phyloP scores from a whole-genome alignment of 1,140 invertebrate genomes.

The Aphelinus atriplicis region DNA sequence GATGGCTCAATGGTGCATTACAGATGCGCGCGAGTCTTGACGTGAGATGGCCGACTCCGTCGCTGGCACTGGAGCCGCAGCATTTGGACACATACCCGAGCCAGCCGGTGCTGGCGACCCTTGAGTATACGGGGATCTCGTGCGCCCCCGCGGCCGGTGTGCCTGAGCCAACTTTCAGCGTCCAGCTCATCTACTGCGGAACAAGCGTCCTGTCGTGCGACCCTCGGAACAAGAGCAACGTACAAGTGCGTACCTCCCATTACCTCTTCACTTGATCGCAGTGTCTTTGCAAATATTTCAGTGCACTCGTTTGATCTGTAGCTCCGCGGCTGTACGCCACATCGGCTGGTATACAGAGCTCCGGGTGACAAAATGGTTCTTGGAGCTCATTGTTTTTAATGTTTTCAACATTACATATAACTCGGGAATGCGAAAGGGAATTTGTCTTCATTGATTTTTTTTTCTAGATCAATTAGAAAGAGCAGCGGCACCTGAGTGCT shows the following conservation, averaged over 20 bases:
- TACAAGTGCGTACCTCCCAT: conserved; percentile 50
- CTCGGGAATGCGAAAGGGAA: no score
- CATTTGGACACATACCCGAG: conserved; percentile 82
- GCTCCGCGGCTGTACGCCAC: no score
- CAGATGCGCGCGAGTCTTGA: conserved; percentile 72
- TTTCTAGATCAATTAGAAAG: no score
- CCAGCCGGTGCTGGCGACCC: conserved; percentile 73
- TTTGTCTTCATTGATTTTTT: no score
- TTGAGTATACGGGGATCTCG: conserved; percentile 77
- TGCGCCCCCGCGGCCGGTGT: conserved; percentile 67
- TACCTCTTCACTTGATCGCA: no score
- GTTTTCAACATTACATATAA: no score
- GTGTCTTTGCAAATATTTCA: no score
- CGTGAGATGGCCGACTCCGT: conserved; percentile 81
- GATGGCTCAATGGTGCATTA: conserved; percentile 4
- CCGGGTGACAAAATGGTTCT: no score
- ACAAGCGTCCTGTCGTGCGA: conserved; percentile 60
- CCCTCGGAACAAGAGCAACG: conserved; percentile 57
- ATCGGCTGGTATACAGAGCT: no score
- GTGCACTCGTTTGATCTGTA: no score
- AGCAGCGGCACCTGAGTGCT: no score
- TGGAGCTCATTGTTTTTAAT: no score
- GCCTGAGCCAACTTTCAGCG: conserved; percentile 67
- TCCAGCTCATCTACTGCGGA: conserved; percentile 82
- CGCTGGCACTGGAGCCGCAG: conserved; percentile 76